Evolutionary conservation across 1,140 invertebrate genomes (phyloP), one percentile per base, ranked within the genome.

Genomic region (Caenorhabditis latens): DNA sequence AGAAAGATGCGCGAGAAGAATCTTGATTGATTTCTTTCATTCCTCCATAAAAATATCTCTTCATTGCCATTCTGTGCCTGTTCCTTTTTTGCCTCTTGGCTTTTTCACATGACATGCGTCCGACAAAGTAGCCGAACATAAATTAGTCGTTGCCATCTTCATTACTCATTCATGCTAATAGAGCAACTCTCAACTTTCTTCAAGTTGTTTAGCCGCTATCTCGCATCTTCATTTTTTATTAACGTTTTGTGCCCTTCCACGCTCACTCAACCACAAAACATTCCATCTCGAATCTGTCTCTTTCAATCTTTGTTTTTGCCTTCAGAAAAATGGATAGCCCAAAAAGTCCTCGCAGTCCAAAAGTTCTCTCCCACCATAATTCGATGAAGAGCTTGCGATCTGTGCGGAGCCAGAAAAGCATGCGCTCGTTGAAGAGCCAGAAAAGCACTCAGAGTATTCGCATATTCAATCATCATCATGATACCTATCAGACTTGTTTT

Each of bases 391-490:
- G 83, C 19, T 46, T 84, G 19, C 55, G 83, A 48, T 84, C 55
- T 9, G 58, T 65, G 40, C 55, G 55, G 19, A 61, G 55, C 21
- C 58, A 61, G 43, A 84, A 61, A 19, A 84, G 83, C 13, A 61
- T 61, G 58, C 58, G 55, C n/a, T 84, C 58, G 21, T 16, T 84
- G 58, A 61, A 84, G 46, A 84, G 58, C 58, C 58, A 61, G 21
- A 84, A 63, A 24, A 84, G 83, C 21, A 63, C 55, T 5, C 83
- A 84, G 9, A 61, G 55, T 16, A 61, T 84, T 48, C 83, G 83
- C 13, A 84, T 84, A 58, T 84, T 84, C 55, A 84, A 84, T 84
- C 83, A 84, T 53, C 55, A 84, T 11, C 83, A 84, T 48, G 83
- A 58, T 19, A 84, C 53, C 3, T 84, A 84, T 32, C 83, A 61